Conservation (phyloP, 2,888 invertebrate genomes). For the Diplazon laetatorius region DNA sequence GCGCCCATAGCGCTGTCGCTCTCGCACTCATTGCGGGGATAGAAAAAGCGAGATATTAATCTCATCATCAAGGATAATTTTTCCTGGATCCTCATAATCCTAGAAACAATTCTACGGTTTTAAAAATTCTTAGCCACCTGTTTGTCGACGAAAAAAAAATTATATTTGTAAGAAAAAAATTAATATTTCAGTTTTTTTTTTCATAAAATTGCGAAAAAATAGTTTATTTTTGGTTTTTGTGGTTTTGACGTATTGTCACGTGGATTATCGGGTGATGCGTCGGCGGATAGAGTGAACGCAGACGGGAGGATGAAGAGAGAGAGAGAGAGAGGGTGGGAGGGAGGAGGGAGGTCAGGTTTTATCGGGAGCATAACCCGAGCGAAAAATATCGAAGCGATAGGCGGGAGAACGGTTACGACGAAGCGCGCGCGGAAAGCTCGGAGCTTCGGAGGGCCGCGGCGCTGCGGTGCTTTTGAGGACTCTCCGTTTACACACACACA, state of each 20-base stretch:
- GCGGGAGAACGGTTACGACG: conserved; percentile 29
- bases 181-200: too few species aligned
- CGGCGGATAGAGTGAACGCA: conserved; percentile 13
- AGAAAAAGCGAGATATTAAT: too few species aligned
- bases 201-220: too few species aligned
- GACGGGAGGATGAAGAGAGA: conserved; percentile 47
- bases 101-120: too few species aligned
- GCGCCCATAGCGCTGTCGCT: too few species aligned
- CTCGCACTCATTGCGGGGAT: too few species aligned
- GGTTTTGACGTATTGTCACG: conserved; percentile 44
- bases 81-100: too few species aligned
- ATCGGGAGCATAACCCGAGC: conserved; percentile 64
- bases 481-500: conserved; percentile 47
- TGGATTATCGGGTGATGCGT: conserved; percentile 5
- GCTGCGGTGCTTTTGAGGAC: conserved; percentile 61
- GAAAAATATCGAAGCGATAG: conserved; percentile 66
- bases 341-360: conserved; percentile 61
- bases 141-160: too few species aligned
- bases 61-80: too few species aligned
- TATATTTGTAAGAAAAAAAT: too few species aligned
- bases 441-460: conserved; percentile 60
- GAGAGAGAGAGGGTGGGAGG: conserved; percentile 34
- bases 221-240: too few species aligned
- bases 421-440: conserved; percentile 48
- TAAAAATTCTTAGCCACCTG: too few species aligned